These are phyloP conservation scores for Brachyptera putata DNA, from an alignment of 2,888 invertebrate species.

Conservation along the genomic window DNA sequence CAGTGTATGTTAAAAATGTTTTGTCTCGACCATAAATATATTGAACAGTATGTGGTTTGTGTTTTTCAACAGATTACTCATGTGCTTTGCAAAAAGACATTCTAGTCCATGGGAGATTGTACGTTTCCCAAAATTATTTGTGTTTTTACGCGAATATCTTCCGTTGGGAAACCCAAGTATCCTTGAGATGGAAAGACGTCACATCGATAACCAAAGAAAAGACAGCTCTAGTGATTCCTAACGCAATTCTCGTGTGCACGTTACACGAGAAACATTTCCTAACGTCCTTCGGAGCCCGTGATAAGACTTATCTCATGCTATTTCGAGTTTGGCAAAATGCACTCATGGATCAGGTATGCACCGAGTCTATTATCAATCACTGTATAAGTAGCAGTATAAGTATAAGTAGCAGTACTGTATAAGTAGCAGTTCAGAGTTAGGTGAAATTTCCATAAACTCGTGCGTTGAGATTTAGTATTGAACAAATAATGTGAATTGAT, in stretches of 20 bases:
- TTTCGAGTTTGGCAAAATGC: conserved; percentile 96
- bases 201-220: conserved; percentile 92
- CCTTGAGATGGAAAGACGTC: conserved; percentile 84
- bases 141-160: conserved; percentile 98
- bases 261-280: conserved; percentile 85
- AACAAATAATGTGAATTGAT: conserved; percentile 31
- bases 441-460: too few species aligned
- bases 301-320: conserved; percentile 93
- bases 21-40: too few species aligned
- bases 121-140: conserved; percentile 90
- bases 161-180: conserved; percentile 89
- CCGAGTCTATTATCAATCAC: too few species aligned
- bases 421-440: too few species aligned
- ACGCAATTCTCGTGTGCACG: conserved; percentile 86
- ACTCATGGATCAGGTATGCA: conserved; percentile 71
- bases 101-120: conserved; percentile 90
- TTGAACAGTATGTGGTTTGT: too few species aligned
- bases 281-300: conserved; percentile 89
- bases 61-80: conserved; percentile 83
- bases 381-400: too few species aligned
- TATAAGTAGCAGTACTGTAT: too few species aligned
- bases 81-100: conserved; percentile 96
- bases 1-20: too few species aligned
- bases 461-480: not conserved
- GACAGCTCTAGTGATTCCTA: conserved; percentile 91